phyloP scores from a whole-genome alignment of 2,113 vertebrate species.

The Psittacula cyanocephala region DNA sequence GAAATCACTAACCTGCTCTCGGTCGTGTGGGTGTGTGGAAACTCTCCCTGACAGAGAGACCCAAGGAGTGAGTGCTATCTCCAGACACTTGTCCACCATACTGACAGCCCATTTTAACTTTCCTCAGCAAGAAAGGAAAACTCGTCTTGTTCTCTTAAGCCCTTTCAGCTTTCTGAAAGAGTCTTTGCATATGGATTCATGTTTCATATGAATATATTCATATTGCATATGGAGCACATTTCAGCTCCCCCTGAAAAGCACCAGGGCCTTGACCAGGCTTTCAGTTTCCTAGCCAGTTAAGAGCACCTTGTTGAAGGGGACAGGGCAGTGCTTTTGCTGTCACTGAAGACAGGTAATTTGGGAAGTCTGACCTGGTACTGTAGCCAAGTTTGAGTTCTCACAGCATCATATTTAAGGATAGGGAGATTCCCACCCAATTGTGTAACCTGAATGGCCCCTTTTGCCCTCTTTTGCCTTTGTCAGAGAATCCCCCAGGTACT shows the following conservation, averaged over 20 bases:
- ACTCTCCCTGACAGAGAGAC: neutral
- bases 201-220: neutral
- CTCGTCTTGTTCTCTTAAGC: conserved; percentile 17
- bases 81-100: neutral
- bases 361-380: conserved; percentile 63
- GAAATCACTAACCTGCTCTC: neutral
- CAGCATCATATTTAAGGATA: conserved; percentile 67
- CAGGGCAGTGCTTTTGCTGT: conserved; percentile 58
- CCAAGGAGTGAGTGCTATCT: neutral
- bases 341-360: conserved; percentile 63
- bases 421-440: conserved; percentile 52
- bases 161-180: conserved; percentile 8
- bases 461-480: conserved; percentile 24
- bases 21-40: rapidly evolving
- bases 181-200: neutral
- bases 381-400: conserved; percentile 78
- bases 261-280: conserved; percentile 11
- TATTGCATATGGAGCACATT: neutral
- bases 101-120: conserved; percentile 12
- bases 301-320: conserved; percentile 54
- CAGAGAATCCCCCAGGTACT: conserved; percentile 56
- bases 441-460: conserved; percentile 50
- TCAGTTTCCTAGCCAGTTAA: conserved; percentile 26
- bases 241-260: conserved; percentile 32
- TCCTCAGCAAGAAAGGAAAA: neutral